These are phyloP conservation scores for Eutrigla gurnardus DNA, from an alignment of 2,797 vertebrate species.

Conservation along the genomic window DNA sequence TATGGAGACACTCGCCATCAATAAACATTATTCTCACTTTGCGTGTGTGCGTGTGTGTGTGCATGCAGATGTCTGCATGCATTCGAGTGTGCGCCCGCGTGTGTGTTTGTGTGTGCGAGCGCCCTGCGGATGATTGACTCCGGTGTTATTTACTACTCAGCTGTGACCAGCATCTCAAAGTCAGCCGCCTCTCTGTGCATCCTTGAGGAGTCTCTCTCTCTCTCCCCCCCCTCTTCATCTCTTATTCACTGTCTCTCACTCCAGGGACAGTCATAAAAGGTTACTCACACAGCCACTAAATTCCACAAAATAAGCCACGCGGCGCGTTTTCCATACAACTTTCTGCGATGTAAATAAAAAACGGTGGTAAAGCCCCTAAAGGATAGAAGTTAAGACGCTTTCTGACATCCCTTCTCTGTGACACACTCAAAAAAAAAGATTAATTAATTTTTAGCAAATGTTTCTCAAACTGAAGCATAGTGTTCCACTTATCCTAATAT, in stretches of 20 bases:
- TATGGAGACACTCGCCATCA: constrained; percentile 57
- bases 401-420: background rate
- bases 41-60: constrained; percentile 31
- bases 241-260: constrained; percentile 22
- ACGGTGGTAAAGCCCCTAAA: background rate
- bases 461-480: background rate
- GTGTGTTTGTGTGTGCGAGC: constrained; percentile 44
- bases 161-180: constrained; percentile 73
- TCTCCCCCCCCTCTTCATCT: constrained; percentile 16
- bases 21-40: constrained; percentile 71
- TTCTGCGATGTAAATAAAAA: constrained; percentile 5
- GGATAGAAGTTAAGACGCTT: background rate
- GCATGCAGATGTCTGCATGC: constrained; percentile 60
- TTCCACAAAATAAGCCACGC: constrained; percentile 47
- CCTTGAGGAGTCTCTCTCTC: constrained; percentile 35
- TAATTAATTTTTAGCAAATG: background rate
- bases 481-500: background rate
- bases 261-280: constrained; percentile 58
- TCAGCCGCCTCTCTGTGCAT: constrained; percentile 42
- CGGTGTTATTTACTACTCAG: constrained; percentile 77
- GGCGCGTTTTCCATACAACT: constrained; percentile 21
- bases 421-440: background rate
- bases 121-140: constrained; percentile 73
- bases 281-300: constrained; percentile 59
- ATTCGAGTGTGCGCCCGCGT: constrained; percentile 32